Base-by-base conservation (phyloP, 2,113 vertebrate species). In the Ceyx melanurus region DNA sequence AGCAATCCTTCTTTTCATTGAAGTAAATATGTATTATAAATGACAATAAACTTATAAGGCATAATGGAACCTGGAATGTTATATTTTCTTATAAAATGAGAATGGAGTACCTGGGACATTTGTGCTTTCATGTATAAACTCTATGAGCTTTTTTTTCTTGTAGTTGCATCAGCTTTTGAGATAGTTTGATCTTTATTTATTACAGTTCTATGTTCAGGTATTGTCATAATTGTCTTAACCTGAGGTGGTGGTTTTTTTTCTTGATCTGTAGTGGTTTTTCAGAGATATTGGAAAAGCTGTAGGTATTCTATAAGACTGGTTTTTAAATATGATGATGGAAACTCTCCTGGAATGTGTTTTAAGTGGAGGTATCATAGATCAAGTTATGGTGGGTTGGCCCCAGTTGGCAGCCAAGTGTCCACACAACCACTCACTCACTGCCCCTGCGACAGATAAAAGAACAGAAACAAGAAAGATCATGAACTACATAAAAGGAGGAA, bases 381-480 rank as follows among this genome's bases (percentile, higher is more conserved):
- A 33, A 15, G 26, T 13, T 25, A 23, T 45, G 51, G 13, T 58
- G 28, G 56, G 28, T 5, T 66, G 18, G 29, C 7, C 43, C 11
- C 40, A 82, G 14, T 13, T 87, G 70, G 70, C 50, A 76, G 25
- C 45, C 45, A 29, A 40, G 28, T 4, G 45, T 16, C 42, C 23
- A n/a, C 10, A 19, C 26, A 45, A 22, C 11, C 0, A 0, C 7
- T 65, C 3, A 0, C 35, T 68, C 22, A 13, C 15, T 68, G 33
- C 33, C 33, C 13, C 31, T 53, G 51, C 15, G 42, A 5, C 51
- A 56, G 33, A 33, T 4, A 5, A 33, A 78, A 45, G 25, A 76
- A 43, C 1, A 4, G n/a, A 21, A 83, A 23, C 1, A 2, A 70
- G 46, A 54, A 74, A 58, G 31, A 5, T 13, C 9, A 4, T 12